Conservation (phyloP, 1,140 invertebrate genomes). For the Hycleus cichorii region DNA sequence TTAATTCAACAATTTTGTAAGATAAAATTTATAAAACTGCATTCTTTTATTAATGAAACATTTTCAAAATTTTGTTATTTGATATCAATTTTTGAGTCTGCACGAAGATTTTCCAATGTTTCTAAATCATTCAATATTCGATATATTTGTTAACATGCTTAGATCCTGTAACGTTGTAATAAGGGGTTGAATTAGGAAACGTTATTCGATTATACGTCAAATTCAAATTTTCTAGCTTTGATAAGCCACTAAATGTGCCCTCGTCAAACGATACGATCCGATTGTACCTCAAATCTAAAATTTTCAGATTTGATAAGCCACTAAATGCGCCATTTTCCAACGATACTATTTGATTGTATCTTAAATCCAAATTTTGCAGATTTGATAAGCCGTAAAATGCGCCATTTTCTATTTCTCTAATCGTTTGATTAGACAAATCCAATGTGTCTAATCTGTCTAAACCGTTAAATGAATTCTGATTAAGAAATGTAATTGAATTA, state of each 20-base stretch:
- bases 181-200: neutral
- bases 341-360: neutral
- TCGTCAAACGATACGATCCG: neutral
- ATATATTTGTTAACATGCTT: neutral
- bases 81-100: too few relatives aligned
- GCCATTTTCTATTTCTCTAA: neutral
- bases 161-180: neutral
- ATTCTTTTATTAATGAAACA: too few relatives aligned
- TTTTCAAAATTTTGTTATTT: too few relatives aligned
- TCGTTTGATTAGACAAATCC: too few relatives aligned
- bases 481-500: too few relatives aligned
- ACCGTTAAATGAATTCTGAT: too few relatives aligned
- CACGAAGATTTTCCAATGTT: too few relatives aligned
- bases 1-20: too few relatives aligned
- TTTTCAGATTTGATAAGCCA: neutral
- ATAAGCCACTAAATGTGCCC: neutral
- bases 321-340: neutral
- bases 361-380: neutral
- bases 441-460: too few relatives aligned
- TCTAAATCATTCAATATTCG: too few relatives aligned
- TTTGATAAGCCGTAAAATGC: neutral
- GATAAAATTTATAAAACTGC: too few relatives aligned
- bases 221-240: neutral
- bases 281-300: conserved; percentile 1
- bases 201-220: neutral